Evolutionary conservation across 92 coral and sea anemone genomes (phyloP), one percentile per base, ranked within the genome.

Genomic region (Nematostella vectensis): DNA sequence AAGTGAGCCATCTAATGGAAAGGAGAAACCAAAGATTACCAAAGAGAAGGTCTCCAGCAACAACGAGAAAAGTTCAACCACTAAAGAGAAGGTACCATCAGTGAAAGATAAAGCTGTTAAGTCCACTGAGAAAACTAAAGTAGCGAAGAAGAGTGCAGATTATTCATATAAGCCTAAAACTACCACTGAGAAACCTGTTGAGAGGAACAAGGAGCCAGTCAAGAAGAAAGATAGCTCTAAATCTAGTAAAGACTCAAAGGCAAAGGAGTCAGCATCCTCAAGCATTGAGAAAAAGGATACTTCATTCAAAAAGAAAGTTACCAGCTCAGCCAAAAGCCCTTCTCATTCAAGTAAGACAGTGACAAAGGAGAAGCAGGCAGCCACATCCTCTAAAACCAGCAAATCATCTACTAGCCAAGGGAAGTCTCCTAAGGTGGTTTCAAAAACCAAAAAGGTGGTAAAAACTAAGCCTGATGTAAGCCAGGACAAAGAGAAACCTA

Each of bases 141-240:
- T 61, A 21, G 25, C 24, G 11, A 77, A 85, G 68, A 77, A 67
- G 37, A 76, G 70, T 30, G 69, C 31, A 20, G 86, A 85, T 0
- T 44, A 54, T 9, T 29, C 47, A 4, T 10, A 59, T 19, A 31
- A 21, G 24, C 6, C 73, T 15, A 82, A 77, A 53, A 67, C 44
- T 48, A 53, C 70, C 33, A 4, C 70, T 16, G 74, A 57, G 25
- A 80, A 68, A 62, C 48, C 67, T 29, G 43, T 53, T 3, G 76
- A 73, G 27, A 77, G 65, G 50, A 74, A 47, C 11, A 74, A 74
- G 27, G 64, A 40, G 47, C 12, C 23, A 10, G 58, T 40, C 39
- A 62, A 48, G 25, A 63, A 65, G 66, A 85, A 77, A 33, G 62
- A 38, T 21, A 25, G 74, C 50, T 27, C 20, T 55, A 40, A 16